Evolutionary conservation across 2,888 invertebrate species (phyloP), one percentile per base, ranked within the genome.

Genomic region (Agriotes lineatus): DNA sequence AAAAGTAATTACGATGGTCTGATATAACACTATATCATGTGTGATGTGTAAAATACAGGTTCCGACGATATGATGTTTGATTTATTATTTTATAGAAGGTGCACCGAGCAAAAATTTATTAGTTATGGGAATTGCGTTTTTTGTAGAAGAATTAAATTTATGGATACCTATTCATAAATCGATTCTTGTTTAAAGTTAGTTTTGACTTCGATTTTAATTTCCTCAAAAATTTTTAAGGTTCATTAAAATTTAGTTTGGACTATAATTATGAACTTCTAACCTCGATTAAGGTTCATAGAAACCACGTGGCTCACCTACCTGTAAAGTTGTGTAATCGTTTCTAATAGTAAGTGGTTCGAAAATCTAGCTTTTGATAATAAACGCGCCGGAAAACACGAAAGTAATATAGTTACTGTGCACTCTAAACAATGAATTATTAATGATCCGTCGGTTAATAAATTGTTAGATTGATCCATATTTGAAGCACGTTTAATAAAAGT

Each of bases 11-110:
- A 78, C 74, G 74, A 77, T 76, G 75, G 76, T 71, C 76, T 75
- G 77, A 79, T 79, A 79, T 77, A 80, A 79, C 82, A 81, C 81
- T 82, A 82, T 77, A 82, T 82, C 82, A 82, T 80, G 75, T 77
- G 77, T 82, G 81, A 82, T 82, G 80, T 78, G 78, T 78, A 82
- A 82, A 82, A 78, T 81, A 82, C 78, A 76, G 78, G 77, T 76
- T 78, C 61, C 72, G 75, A 74, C 67, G 67, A 70, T 76, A 69
- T 74, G 74, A 74, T 74, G 76, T 74, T 78, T 79, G 79, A 79
- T 79, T 79, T 79, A 79, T 79, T 76, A 75, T 76, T 72, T 75
- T 75, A 69, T 75, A 74, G 75, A 75, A 73, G 75, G 76, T 75
- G 74, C 74, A 74, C 70, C 74, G 63, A 56, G 56, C 35, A 37